Evolutionary conservation across 2,797 vertebrate species (phyloP).

Genomic region (Acipenser transmontanus): DNA sequence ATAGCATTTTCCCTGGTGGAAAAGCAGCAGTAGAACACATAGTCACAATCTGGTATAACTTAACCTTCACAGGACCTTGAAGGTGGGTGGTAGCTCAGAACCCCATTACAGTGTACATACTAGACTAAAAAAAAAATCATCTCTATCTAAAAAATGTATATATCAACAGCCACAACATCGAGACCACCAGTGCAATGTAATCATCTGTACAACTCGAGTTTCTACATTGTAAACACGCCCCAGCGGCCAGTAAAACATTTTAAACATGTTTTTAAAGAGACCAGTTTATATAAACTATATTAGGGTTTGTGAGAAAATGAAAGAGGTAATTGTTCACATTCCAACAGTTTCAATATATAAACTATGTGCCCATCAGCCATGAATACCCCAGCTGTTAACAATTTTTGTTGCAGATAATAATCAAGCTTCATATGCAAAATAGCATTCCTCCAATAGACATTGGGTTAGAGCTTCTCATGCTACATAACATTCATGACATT

Average conservation of each 20-base stretch:
- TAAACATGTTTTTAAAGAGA: constrained; percentile 58
- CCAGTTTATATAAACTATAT: constrained; percentile 57
- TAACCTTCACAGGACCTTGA: constrained; percentile 42
- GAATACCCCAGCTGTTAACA: constrained; percentile 84
- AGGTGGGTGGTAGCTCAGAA: constrained; percentile 44
- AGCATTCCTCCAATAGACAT: constrained; percentile 61
- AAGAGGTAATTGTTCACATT: constrained; percentile 85
- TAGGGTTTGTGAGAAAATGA: constrained; percentile 71
- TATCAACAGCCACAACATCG: constrained; percentile 30
- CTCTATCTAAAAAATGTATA: too few relatives aligned
- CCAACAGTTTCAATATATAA: constrained; percentile 85
- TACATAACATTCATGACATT: constrained; percentile 52
- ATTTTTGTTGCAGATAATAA: constrained; percentile 85
- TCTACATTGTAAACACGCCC: constrained; percentile 36
- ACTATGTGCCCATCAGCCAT: constrained; percentile 67
- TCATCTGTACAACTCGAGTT: constrained; percentile 33
- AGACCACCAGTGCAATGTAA: constrained; percentile 36
- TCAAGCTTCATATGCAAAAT: constrained; percentile 73
- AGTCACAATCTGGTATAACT: constrained; percentile 37
- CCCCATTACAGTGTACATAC: constrained; percentile 33
- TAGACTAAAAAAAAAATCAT: constrained; percentile 21
- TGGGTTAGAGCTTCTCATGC: constrained; percentile 43
- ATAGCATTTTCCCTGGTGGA: too few relatives aligned
- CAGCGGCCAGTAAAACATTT: constrained; percentile 46
- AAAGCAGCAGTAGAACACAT: constrained; percentile 35